A percentile compares a stretch with the other conserved stretches of the same genome.
Evolutionary conservation across 2,113 vertebrate species (phyloP).

Genomic region (Eptesicus fuscus): DNA sequence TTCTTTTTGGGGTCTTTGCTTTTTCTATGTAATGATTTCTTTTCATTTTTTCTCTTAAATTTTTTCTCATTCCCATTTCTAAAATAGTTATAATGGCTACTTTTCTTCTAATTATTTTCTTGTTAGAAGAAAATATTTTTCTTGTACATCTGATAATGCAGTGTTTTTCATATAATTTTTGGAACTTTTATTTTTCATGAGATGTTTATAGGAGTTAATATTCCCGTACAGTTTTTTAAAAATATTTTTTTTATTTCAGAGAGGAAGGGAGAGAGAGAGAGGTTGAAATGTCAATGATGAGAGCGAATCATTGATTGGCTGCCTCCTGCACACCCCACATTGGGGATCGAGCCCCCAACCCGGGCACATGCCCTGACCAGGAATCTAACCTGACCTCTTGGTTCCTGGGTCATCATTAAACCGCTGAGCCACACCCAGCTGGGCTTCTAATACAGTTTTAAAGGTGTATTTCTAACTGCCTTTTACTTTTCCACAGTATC

Average conservation of each 20-base stretch:
- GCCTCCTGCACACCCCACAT: too few relatives aligned
- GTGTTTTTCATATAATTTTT: neutral
- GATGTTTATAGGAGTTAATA: neutral
- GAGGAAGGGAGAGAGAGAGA: too few relatives aligned
- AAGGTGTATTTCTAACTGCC: slow-evolving; percentile 11
- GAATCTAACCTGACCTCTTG: too few relatives aligned
- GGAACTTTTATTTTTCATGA: neutral
- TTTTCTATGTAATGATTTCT: neutral
- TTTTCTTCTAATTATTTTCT: neutral
- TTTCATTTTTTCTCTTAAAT: neutral
- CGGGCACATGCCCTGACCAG: too few relatives aligned
- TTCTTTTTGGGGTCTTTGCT: neutral
- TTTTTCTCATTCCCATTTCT: neutral
- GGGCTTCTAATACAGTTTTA: neutral
- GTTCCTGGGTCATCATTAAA: too few relatives aligned
- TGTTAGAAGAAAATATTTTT: neutral
- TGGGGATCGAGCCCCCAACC: too few relatives aligned
- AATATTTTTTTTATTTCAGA: too few relatives aligned
- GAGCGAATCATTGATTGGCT: too few relatives aligned
- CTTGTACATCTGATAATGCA: neutral
- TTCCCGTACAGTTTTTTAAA: neutral
- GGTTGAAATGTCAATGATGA: too few relatives aligned
- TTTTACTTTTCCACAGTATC: slow-evolving; percentile 15
- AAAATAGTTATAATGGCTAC: neutral
- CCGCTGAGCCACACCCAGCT: too few relatives aligned